phyloP scores from a whole-genome alignment of 2,113 vertebrate genomes.

The Perca fluviatilis region DNA sequence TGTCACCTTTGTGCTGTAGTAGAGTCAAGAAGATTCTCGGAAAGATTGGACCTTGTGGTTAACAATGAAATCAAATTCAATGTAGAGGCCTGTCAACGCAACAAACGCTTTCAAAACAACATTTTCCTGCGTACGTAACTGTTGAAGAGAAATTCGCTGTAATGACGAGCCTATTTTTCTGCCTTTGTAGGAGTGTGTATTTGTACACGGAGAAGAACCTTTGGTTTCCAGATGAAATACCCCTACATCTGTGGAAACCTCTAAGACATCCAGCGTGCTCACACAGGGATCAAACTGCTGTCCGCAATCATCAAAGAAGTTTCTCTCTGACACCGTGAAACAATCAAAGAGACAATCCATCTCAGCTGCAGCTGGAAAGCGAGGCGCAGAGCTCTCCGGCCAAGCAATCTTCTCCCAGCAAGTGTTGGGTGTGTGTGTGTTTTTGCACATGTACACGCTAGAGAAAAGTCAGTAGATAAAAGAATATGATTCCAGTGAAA shows the following conservation, averaged over 20 bases:
- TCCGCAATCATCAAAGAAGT: conserved; percentile 51
- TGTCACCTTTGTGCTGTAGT: background rate
- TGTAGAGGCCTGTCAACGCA: background rate
- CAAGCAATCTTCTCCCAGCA: background rate
- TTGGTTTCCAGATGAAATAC: conserved; percentile 11
- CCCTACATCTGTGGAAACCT: conserved; percentile 4
- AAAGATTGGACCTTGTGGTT: background rate
- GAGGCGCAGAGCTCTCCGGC: conserved; percentile 13
- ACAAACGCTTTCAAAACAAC: background rate
- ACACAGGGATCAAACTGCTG: conserved; percentile 42
- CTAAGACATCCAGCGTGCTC: conserved; percentile 29
- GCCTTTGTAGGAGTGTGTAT: background rate
- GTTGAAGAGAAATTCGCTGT: background rate
- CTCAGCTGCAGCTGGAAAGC: conserved; percentile 44
- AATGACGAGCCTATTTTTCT: background rate
- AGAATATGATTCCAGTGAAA: conserved; percentile 37
- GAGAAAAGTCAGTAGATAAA: conserved; percentile 38
- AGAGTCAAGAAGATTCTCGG: background rate
- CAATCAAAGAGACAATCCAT: conserved; percentile 42
- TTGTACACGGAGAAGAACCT: background rate
- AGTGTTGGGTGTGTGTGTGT: conserved; percentile 4
- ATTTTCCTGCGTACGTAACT: background rate
- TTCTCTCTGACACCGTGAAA: conserved; percentile 48
- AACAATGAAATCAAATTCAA: background rate
- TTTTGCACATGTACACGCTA: conserved; percentile 19